Conservation (phyloP, 2,113 vertebrate genomes). For the Telmatochromis bifrenatus region DNA sequence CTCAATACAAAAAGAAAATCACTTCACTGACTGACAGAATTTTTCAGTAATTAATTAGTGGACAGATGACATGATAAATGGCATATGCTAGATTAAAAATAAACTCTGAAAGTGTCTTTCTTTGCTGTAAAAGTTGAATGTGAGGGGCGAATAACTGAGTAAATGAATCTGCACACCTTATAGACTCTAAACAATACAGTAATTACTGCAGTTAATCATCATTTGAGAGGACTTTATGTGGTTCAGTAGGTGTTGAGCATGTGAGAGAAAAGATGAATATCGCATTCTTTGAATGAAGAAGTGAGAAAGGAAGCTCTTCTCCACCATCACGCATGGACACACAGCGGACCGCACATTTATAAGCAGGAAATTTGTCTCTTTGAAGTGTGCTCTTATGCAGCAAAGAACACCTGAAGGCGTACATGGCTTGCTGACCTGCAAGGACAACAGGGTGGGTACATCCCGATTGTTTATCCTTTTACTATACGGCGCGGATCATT, state of each 20-base stretch:
- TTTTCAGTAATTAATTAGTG: background rate
- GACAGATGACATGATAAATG: background rate
- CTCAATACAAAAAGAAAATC: background rate
- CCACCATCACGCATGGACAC: background rate
- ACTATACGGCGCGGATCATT: conserved; percentile 13
- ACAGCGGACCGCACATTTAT: background rate
- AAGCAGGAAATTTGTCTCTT: conserved; percentile 33
- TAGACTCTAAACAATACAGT: conserved; percentile 15
- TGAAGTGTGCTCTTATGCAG: background rate
- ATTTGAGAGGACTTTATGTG: conserved; percentile 36
- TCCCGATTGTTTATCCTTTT: conserved; percentile 14
- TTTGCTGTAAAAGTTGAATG: background rate
- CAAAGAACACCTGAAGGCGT: conserved; percentile 21
- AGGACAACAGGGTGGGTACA: conserved; percentile 33
- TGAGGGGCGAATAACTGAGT: background rate
- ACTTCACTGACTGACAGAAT: background rate
- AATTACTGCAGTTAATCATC: conserved; percentile 57
- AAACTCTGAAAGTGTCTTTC: background rate
- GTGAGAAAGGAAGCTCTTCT: background rate
- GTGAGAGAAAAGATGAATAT: conserved; percentile 38
- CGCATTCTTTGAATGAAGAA: background rate
- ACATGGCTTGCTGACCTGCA: conserved; percentile 30
- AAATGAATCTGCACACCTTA: conserved; percentile 24
- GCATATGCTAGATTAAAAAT: background rate
- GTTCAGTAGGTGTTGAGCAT: conserved; percentile 21